Percentiles rank a stretch among this genome's conserved stretches.
Conservation (phyloP, 2,113 vertebrate species). For the Burhinus oedicnemus region DNA sequence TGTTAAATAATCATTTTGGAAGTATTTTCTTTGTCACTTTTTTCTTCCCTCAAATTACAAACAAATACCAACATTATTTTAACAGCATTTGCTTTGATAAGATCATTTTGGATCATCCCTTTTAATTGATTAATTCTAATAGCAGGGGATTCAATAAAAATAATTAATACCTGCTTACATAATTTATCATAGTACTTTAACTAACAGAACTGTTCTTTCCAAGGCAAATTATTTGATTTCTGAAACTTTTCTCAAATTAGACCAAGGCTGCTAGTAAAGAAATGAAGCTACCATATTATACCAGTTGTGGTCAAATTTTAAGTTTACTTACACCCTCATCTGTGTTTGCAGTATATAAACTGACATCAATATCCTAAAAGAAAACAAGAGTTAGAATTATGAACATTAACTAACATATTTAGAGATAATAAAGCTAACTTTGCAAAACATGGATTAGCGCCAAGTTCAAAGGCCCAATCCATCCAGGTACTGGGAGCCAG, state of each 20-base stretch:
- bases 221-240: background rate
- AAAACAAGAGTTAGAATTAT: constrained; percentile 14
- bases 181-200: background rate
- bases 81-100: background rate
- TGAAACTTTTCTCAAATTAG: background rate
- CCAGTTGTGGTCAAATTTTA: background rate
- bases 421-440: background rate
- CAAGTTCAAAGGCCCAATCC: background rate
- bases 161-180: background rate
- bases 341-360: constrained; percentile 75
- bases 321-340: constrained; percentile 71
- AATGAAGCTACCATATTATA: background rate
- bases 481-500: background rate
- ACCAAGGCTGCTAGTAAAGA: background rate
- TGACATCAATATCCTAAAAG: constrained; percentile 74
- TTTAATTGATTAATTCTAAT: background rate
- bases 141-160: background rate
- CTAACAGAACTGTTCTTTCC: background rate
- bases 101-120: background rate
- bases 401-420: background rate
- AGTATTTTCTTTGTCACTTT: background rate
- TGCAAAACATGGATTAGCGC: background rate
- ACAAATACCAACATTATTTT: background rate
- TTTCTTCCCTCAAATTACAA: background rate
- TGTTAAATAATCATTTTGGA: background rate